These are phyloP conservation scores for Centropristis striata DNA, from an alignment of 2,113 vertebrate genomes.

Conservation along the genomic window DNA sequence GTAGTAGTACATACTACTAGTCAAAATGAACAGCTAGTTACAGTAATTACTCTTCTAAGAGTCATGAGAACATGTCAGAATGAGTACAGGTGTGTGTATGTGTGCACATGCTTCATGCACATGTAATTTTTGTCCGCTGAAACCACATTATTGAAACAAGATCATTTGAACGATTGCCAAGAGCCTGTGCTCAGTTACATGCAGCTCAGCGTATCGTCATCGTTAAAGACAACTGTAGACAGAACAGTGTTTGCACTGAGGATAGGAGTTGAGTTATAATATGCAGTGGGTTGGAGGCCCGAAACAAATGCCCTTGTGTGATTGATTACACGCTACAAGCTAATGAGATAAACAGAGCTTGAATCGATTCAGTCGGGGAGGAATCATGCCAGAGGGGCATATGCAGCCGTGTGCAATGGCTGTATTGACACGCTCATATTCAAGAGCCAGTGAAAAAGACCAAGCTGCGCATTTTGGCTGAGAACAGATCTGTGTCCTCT, in stretches of 20 bases:
- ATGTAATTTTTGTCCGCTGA: conserved; percentile 34
- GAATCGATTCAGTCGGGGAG: conserved; percentile 77
- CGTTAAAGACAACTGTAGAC: conserved; percentile 62
- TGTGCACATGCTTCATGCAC: conserved; percentile 8
- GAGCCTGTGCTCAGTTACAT: conserved; percentile 33
- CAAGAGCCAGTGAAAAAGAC: conserved; percentile 50
- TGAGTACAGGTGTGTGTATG: background rate
- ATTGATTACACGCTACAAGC: conserved; percentile 83
- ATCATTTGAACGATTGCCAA: conserved; percentile 56
- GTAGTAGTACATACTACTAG: conserved; percentile 42
- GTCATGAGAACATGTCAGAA: conserved; percentile 21
- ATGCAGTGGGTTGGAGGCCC: conserved; percentile 62
- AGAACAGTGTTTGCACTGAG: conserved; percentile 45
- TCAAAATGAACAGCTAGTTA: conserved; percentile 40
- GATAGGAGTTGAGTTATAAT: conserved; percentile 63
- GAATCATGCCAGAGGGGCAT: conserved; percentile 76
- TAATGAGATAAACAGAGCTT: conserved; percentile 85
- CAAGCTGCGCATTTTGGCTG: conserved; percentile 59
- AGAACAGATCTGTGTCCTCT: conserved; percentile 52
- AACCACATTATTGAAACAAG: conserved; percentile 49
- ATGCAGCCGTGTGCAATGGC: conserved; percentile 68
- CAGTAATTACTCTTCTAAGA: conserved; percentile 44
- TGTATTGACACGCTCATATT: conserved; percentile 69
- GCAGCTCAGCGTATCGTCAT: conserved; percentile 43
- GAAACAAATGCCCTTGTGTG: conserved; percentile 79